Evolutionary conservation across 1,140 invertebrate species (phyloP).

Genomic region (Triops longicaudatus): DNA sequence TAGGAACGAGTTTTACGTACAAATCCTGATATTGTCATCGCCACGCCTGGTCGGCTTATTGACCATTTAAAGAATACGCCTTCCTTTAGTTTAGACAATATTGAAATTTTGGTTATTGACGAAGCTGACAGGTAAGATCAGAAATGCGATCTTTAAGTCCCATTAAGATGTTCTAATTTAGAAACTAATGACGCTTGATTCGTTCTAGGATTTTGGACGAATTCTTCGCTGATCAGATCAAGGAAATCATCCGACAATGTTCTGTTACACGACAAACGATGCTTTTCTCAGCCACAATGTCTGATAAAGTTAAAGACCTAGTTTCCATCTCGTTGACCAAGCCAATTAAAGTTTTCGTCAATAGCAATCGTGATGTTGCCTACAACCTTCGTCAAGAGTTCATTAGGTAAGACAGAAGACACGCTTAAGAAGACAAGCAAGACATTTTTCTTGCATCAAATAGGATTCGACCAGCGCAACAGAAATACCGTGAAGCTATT

Average conservation of each 20-base stretch:
- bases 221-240: conserved; percentile 97
- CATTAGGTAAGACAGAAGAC: conserved; percentile 53
- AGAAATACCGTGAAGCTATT: conserved; percentile 69
- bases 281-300: conserved; percentile 98
- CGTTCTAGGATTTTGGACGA: conserved; percentile 85
- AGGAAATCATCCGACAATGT: conserved; percentile 87
- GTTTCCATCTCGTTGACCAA: conserved; percentile 81
- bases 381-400: conserved; percentile 94
- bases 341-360: conserved; percentile 88
- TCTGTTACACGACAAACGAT: conserved; percentile 89
- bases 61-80: conserved; percentile 96
- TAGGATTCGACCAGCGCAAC: not conserved
- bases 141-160: conserved; percentile 23
- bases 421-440: not conserved
- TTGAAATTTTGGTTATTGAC: conserved; percentile 91
- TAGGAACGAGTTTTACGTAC: conserved; percentile 75
- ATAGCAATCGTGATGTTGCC: conserved; percentile 91
- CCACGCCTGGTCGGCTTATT: conserved; percentile 92
- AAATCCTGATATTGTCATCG: conserved; percentile 94
- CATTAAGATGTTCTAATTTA: not conserved
- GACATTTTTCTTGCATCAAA: not conserved
- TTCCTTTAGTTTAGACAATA: conserved; percentile 74
- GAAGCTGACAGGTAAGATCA: conserved; percentile 63
- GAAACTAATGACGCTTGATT: not conserved
- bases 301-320: conserved; percentile 88